Evolutionary conservation across 2,113 vertebrate genomes (phyloP), one percentile per base, ranked within the genome.

Genomic region (Varanus komodoensis): DNA sequence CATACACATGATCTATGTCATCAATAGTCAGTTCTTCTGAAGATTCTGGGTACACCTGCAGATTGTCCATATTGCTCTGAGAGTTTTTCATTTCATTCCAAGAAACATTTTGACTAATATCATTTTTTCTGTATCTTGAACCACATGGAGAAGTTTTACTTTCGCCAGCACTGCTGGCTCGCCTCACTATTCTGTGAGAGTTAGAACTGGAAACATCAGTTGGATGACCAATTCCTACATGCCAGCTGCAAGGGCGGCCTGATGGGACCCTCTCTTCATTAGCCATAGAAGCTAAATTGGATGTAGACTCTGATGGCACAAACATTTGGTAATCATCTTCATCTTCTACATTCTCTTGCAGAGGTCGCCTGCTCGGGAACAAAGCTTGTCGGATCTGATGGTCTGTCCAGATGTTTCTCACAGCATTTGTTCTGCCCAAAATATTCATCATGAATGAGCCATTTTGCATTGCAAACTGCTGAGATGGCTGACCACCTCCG

Each of bases 291-390:
- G 97, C 97, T 29, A 97, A 85, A 7, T 97, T 98, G 0, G 97
- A 96, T 25, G 97, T 84, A 52, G 96, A 97, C 0, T 95, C 97
- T 0, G 98, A 98, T 0, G 98, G 98, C 88, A 99, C 93, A 92
- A 99, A 99, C 98, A 98, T 98, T 94, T 99, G 99, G 93, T 99
- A 99, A 90, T 99, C 99, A 0, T 99, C 98, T 77, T 99, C 98
- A 0, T 99, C 99, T 0, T 99, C 98, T 1, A 98, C 98, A 0
- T 98, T 97, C 90, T 98, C 98, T 61, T 98, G 97, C 7, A 98
- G 97, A 52, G 97, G 96, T 73, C 97, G 98, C 75, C 97, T 98
- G 84, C 97, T 98, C 78, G 99, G 98, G 92, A 99, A 99, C 96
- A 99, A 96, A 74, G 98, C 98, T 90, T 98, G 97, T 50, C 98